Base-by-base conservation (phyloP, 2,797 vertebrate genomes). In the Danio albolineatus region DNA sequence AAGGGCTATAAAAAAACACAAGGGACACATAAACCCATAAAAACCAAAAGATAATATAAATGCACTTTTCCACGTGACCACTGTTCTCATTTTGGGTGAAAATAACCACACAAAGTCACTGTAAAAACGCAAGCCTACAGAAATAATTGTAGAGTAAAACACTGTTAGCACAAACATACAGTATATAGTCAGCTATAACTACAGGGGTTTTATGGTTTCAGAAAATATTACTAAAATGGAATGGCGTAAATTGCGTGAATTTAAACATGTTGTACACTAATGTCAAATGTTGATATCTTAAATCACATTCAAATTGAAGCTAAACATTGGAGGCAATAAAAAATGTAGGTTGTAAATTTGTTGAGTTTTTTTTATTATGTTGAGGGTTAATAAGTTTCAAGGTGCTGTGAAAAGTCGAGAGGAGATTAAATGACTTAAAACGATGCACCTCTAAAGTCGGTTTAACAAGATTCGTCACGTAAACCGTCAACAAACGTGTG, bases 401-500 rank as follows among this genome's bases (percentile, higher is more conserved):
- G n/a, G 10, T 19, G 46, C 6, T 10, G 36, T 64, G n/a, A 76
- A 46, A 16, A 28, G 39, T 51, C n/a, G 7, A 53, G 41, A 44
- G 17, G 4, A 14, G 13, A 43, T 28, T 0, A 54, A n/a, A 4
- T 21, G 1, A 43, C 28, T 28, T 28, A 44, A 44, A 12, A 12
- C 8, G 5, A 39, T 14, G 36, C 5, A 4, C 7, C 12, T 14
- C 21, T 44, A 6, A 21, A 72, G 38, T 56, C 36, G 12, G 56
- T 51, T 39, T 41, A 16, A 62, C 10, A 53, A 13, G 13, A 53
- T 76, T 8, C 10, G 9, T 36, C 17, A 28, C 9, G 14, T 56
- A 44, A 65, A 65, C 19, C 9, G 19, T 46, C 16, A 53, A 36
- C 51, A 64, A 76, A 76, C 48, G 64, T 65, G 17, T 53, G 12